phyloP scores from a whole-genome alignment of 2,113 vertebrate species.

The Prionailurus viverrinus region DNA sequence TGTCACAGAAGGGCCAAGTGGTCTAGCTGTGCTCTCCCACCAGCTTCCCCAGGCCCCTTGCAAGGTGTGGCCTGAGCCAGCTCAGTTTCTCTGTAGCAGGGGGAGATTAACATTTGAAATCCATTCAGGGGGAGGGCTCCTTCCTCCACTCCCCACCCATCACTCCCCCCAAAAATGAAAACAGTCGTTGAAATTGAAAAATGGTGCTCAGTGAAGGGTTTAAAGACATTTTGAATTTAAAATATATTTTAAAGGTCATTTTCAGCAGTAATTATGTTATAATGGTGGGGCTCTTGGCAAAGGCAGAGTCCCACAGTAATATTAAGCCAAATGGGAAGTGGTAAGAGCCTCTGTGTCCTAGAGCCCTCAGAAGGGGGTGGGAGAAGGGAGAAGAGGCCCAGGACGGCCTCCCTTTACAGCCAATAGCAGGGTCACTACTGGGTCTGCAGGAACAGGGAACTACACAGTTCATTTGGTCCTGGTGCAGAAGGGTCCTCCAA shows the following conservation, averaged over 20 bases:
- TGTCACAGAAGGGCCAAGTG: background rate
- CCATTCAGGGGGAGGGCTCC: constrained; percentile 62
- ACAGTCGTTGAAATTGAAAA: constrained; percentile 89
- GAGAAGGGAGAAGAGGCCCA: rapidly evolving
- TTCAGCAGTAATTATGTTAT: constrained; percentile 90
- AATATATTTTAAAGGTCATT: constrained; percentile 92
- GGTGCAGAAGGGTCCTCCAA: background rate
- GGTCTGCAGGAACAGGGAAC: background rate
- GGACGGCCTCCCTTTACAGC: background rate
- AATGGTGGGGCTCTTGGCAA: constrained; percentile 87
- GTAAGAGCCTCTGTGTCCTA: constrained; percentile 49
- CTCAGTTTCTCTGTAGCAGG: constrained; percentile 68
- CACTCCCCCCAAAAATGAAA: constrained; percentile 81
- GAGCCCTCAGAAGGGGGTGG: background rate
- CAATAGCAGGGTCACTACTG: no score
- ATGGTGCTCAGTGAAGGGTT: constrained; percentile 89
- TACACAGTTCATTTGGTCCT: background rate
- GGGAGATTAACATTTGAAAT: constrained; percentile 82
- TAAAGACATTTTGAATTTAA: constrained; percentile 91
- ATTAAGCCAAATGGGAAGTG: constrained; percentile 78
- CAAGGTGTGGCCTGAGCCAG: background rate
- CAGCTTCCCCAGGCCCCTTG: background rate
- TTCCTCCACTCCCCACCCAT: constrained; percentile 69
- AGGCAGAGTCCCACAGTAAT: constrained; percentile 83
- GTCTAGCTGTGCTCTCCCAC: background rate